Evolutionary conservation across 2,113 vertebrate genomes (phyloP).

Genomic region (Chloropsis cyanopogon): DNA sequence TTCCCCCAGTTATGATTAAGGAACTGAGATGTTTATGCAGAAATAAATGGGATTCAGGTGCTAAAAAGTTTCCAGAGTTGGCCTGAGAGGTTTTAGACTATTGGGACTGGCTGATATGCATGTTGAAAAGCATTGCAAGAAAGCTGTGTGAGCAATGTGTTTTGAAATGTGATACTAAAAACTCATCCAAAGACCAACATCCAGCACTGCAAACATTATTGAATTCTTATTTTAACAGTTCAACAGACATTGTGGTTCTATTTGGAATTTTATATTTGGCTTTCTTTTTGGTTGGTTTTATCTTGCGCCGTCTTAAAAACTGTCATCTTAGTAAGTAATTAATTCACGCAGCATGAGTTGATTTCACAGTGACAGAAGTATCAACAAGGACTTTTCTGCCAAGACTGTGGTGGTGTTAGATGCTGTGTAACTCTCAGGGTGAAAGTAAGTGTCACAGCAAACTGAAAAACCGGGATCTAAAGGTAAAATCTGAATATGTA

Average conservation of each 20-base stretch:
- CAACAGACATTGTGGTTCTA: neutral
- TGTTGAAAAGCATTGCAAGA: neutral
- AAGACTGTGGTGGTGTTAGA: neutral
- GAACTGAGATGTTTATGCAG: neutral
- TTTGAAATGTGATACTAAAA: conserved; percentile 18
- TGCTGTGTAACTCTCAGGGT: neutral
- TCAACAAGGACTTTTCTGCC: neutral
- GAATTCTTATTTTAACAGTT: conserved; percentile 5
- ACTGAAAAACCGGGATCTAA: neutral
- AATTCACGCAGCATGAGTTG: neutral
- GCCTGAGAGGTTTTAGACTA: neutral
- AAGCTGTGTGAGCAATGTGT: neutral
- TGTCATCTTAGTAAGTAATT: neutral
- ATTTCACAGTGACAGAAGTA: neutral
- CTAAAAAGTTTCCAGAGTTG: conserved; percentile 16
- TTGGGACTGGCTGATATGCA: neutral
- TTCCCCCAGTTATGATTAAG: neutral
- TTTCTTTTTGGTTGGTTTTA: neutral
- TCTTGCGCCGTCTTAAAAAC: neutral
- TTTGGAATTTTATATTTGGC: neutral
- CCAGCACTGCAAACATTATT: neutral
- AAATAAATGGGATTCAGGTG: conserved; percentile 8
- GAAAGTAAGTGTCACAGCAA: neutral
- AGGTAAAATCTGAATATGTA: neutral
- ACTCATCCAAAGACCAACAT: neutral